A percentile compares a stretch with the other conserved stretches of the same genome.
These are phyloP conservation scores for Etheostoma nigrum DNA, from an alignment of 2,797 vertebrate species.

Conservation along the genomic window DNA sequence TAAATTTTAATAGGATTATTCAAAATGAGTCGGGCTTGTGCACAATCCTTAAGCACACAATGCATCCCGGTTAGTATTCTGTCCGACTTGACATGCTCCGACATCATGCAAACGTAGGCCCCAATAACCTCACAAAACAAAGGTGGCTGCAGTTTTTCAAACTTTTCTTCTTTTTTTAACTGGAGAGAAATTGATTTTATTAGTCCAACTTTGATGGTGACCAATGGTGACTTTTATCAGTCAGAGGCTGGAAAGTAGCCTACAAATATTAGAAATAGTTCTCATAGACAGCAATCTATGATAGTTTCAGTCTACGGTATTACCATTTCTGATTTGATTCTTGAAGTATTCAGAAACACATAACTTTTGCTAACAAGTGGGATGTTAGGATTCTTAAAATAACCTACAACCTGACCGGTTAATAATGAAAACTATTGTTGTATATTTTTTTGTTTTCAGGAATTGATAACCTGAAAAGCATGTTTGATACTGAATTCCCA, in stretches of 20 bases:
- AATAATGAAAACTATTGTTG: background rate
- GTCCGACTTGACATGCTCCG: background rate
- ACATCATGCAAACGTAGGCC: too few species aligned
- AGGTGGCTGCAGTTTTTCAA: background rate
- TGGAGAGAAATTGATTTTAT: too few species aligned
- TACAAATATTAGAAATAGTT: background rate
- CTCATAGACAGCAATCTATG: too few species aligned
- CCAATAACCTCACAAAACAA: background rate
- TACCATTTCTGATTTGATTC: background rate
- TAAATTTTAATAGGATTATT: background rate
- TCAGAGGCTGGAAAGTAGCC: background rate
- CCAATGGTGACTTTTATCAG: background rate
- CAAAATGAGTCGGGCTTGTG: background rate
- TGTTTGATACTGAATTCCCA: background rate
- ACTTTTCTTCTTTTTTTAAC: background rate
- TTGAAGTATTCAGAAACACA: background rate
- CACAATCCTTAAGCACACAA: background rate
- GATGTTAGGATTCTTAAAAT: background rate
- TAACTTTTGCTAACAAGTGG: background rate
- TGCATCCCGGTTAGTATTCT: background rate
- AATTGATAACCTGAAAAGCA: background rate
- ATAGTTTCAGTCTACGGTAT: background rate
- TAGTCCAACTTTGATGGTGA: constrained; percentile 1
- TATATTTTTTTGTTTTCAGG: background rate
- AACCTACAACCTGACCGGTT: background rate